A percentile compares a stretch with the other conserved stretches of the same genome.
phyloP scores from a whole-genome alignment of 2,797 vertebrate species.

The Malacoctenus gilli region DNA sequence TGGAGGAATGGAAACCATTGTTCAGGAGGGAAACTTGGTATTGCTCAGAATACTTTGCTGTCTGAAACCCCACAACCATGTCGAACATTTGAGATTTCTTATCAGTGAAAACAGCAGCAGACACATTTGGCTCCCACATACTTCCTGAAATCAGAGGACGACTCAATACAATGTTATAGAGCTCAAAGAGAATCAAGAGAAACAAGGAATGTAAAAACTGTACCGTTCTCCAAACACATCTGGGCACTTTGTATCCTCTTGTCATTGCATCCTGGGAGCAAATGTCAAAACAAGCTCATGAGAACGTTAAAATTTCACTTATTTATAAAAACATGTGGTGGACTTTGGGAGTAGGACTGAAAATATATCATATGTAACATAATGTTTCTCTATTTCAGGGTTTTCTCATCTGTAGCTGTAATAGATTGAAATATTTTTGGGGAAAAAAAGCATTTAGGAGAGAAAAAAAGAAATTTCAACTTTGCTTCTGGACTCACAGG shows the following conservation, averaged over 20 bases:
- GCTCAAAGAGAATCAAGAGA: not conserved
- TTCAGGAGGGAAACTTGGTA: constrained; percentile 68
- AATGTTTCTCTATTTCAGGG: too few relatives aligned
- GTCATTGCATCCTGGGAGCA: constrained; percentile 73
- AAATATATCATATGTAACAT: too few relatives aligned
- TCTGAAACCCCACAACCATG: constrained; percentile 65
- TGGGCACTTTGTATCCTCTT: constrained; percentile 39
- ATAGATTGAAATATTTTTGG: too few relatives aligned
- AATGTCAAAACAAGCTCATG: too few relatives aligned
- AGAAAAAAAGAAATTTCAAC: too few relatives aligned
- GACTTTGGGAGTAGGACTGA: too few relatives aligned
- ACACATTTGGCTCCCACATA: constrained; percentile 65
- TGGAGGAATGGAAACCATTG: constrained; percentile 23
- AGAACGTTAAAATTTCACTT: too few relatives aligned
- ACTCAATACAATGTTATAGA: not conserved
- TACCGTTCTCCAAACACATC: constrained; percentile 74
- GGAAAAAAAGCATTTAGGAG: too few relatives aligned
- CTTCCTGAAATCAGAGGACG: constrained; percentile 63
- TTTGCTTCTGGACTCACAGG: too few relatives aligned
- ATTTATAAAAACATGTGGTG: too few relatives aligned
- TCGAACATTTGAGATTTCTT: constrained; percentile 5
- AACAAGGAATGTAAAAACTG: constrained; percentile 4
- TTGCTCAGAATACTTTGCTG: constrained; percentile 64
- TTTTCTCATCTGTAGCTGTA: too few relatives aligned
- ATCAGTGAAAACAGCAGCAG: constrained; percentile 12